Evolutionary conservation across 2,888 invertebrate genomes (phyloP).

Genomic region (Volucella inflata): DNA sequence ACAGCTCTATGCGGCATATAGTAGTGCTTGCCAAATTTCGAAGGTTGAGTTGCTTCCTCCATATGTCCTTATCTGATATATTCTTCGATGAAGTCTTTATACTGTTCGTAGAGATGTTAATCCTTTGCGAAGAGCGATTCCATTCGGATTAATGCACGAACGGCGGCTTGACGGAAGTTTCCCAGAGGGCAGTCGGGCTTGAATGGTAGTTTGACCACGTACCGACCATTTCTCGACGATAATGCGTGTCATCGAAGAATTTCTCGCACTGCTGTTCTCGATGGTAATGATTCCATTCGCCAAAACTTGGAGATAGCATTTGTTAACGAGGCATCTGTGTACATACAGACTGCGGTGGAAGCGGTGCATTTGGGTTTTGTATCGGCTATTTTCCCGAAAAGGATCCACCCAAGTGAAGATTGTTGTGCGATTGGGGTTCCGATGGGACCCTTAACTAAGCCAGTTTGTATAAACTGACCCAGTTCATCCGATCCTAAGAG

Average conservation of each 20-base stretch:
- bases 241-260: not conserved
- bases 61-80: conserved; percentile 36
- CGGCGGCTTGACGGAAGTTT: conserved; percentile 38
- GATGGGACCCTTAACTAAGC: conserved; percentile 44
- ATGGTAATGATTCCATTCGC: too few species aligned
- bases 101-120: conserved; percentile 13
- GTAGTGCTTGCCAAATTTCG: not conserved
- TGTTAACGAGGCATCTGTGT: too few species aligned
- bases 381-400: conserved; percentile 21
- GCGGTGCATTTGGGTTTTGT: not conserved
- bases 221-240: conserved; percentile 58
- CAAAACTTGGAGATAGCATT: too few species aligned
- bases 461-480: conserved; percentile 38
- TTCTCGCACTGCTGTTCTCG: too few species aligned
- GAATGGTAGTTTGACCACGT: conserved; percentile 54
- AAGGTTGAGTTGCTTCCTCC: conserved; percentile 24
- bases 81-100: conserved; percentile 45
- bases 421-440: conserved; percentile 52
- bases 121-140: conserved; percentile 42
- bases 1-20: conserved; percentile 51
- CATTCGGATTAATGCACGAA: conserved; percentile 39
- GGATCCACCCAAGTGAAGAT: conserved; percentile 55
- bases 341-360: not conserved
- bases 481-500: conserved; percentile 63
- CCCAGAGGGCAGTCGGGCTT: conserved; percentile 40